Evolutionary conservation across 2,113 vertebrate species (phyloP), one percentile per base, ranked within the genome.

Genomic region (Hiodon tergisus): DNA sequence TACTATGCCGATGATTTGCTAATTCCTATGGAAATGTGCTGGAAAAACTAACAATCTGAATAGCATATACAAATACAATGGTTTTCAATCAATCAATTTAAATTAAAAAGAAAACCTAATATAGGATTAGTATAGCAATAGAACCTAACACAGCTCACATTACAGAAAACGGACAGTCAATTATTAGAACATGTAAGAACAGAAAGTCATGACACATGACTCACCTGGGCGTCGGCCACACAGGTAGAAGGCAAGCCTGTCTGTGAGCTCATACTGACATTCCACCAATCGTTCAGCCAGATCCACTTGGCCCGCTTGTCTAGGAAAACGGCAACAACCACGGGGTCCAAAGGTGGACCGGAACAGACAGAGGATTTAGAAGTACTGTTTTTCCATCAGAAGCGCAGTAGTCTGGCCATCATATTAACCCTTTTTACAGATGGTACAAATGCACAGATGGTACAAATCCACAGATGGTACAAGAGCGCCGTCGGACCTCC

Each of bases 211-310:
- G 2, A 31, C 6, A 11, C 4, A n/a, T 14, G 4, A 80, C 89
- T 92, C 84, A 98, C 97, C 97, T 55, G 97, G 97, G 77, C 96
- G 96, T 54, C 97, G 93, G 55, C 97, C 97, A 73, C 97, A 98
- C 73, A 98, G 92, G 90, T 98, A 99, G 83, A 98, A 99, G 60
- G 97, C 96, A 82, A 98, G 86, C 57, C 96, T 90, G 92, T 98
- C 97, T 0, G 97, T 99, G 85, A 99, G 93, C 86, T 99, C 97
- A 2, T 98, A 98, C 84, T 99, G 97, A 87, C 97, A 98, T 87
- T 99, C 97, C 46, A 98, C 95, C 82, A 99, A 90, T 14, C 97
- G 89, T 87, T 99, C 97, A 0, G 95, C 97, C 76, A 99, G 90
- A 82, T 98, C 97, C 55, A 95, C 90, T 81, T 99, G 96, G 53